A percentile compares a stretch with the other conserved stretches of the same genome.
phyloP scores from a whole-genome alignment of 2,888 invertebrate species.

The Sesia bembeciformis region DNA sequence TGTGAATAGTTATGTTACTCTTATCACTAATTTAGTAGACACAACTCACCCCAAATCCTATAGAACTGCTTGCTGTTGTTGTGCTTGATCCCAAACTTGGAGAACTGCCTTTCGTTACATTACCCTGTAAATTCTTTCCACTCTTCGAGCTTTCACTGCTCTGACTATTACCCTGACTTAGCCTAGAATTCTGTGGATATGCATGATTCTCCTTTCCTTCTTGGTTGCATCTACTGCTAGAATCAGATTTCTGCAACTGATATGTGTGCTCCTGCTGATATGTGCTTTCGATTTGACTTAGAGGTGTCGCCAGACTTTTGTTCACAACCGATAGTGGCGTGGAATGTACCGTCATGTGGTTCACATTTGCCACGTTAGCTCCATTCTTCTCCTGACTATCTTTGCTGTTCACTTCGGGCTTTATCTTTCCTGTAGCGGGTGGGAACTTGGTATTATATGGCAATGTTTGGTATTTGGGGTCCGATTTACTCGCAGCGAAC shows the following conservation, averaged over 20 bases:
- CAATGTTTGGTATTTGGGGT: constrained; percentile 93
- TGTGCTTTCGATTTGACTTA: constrained; percentile 74
- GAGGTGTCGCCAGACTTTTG: constrained; percentile 78
- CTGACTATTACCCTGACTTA: constrained; percentile 61
- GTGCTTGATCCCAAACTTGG: constrained; percentile 55
- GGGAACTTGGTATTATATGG: constrained; percentile 92
- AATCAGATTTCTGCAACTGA: constrained; percentile 71
- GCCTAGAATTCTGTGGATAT: constrained; percentile 65
- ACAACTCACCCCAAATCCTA: constrained; percentile 63
- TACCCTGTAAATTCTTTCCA: constrained; percentile 39
- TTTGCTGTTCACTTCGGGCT: constrained; percentile 53
- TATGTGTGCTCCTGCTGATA: constrained; percentile 70
- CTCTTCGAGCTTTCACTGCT: constrained; percentile 47
- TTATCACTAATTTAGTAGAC: neutral
- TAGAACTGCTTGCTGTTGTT: constrained; percentile 50
- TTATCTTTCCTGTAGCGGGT: constrained; percentile 66
- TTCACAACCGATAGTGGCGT: constrained; percentile 72
- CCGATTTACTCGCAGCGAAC: constrained; percentile 86
- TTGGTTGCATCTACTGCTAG: constrained; percentile 65
- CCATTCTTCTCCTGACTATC: constrained; percentile 45
- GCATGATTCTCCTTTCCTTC: constrained; percentile 73
- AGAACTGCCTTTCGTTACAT: constrained; percentile 48
- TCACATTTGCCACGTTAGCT: constrained; percentile 44
- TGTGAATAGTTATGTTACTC: neutral
- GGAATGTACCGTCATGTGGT: constrained; percentile 73